Base-by-base conservation (phyloP, 1,140 invertebrate genomes). In the Colletes latitarsis region DNA sequence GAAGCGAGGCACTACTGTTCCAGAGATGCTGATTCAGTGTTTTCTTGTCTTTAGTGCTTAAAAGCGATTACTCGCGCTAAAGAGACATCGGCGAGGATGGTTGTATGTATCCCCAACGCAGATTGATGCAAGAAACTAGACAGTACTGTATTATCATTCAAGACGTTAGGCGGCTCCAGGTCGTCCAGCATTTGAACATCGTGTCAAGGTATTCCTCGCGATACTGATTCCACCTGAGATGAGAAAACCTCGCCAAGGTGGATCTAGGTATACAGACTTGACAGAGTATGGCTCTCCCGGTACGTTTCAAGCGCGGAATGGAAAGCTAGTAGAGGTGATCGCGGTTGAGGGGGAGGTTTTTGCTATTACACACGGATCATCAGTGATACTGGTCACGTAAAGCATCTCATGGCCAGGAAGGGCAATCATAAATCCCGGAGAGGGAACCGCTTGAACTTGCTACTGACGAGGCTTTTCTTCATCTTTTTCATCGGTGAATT, bases 371-470 rank as follows among this genome's bases (percentile, higher is more conserved):
- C 67, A 68, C 62, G 70, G 83, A 67, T 66, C 81, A 83, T 86
- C 64, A 85, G 82, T 87, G 87, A 89, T 82, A 82, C 90, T 60
- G 84, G 85, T 90, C 90, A 91, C 90, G 90, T 91, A 91, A 75
- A 76, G 88, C 89, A 89, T 91, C 88, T 87, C 81, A 82, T 81
- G 83, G 43, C 73, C 72, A 82, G 83, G 82, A 82, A 88, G 87
- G 85, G 84, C 83, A 83, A 87, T 85, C 85, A 91, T 91, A 91
- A 91, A 91, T 91, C 89, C 87, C 82, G 72, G 80, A 79, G 81
- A n/a, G 82, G 82, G 88, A 85, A 89, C 82, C 89, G 89, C 81
- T 88, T 83, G 70, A 81, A 82, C 82, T 83, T 66, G 82, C 81
- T 64, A 81, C 74, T 76, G 86, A 88, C 85, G 76, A 88, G 77